Conservation (phyloP, 2,888 invertebrate species). For the Dryococelus australis region DNA sequence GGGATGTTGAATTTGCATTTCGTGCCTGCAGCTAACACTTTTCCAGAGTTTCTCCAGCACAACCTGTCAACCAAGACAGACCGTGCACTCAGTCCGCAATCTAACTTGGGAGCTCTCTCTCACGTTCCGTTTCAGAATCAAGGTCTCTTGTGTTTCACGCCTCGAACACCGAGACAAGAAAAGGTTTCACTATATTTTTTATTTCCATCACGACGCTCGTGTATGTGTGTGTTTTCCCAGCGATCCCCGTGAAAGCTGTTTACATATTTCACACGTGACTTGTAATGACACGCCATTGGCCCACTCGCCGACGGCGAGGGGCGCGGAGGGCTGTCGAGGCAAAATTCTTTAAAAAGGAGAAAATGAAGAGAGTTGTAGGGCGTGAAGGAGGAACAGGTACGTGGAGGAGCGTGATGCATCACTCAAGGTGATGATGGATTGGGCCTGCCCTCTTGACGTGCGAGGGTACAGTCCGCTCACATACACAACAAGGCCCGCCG, state of each 20-base stretch:
- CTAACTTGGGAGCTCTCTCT: too few species aligned
- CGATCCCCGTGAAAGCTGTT: background rate
- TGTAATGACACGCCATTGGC: background rate
- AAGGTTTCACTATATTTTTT: background rate
- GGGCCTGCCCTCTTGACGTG: background rate
- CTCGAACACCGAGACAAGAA: background rate
- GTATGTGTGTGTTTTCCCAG: too few species aligned
- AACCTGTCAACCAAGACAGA: too few species aligned
- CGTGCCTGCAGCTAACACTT: too few species aligned
- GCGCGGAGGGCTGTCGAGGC: too few species aligned
- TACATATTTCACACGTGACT: conserved; percentile 11
- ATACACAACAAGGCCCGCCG: background rate
- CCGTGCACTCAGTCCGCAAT: too few species aligned
- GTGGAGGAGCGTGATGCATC: background rate
- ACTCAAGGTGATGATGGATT: background rate
- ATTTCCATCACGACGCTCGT: background rate
- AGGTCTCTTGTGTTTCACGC: background rate
- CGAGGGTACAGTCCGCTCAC: background rate
- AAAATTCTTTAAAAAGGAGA: too few species aligned
- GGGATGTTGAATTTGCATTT: too few species aligned
- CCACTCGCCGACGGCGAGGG: background rate
- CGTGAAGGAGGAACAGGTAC: too few species aligned
- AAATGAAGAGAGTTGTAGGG: too few species aligned
- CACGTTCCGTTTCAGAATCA: background rate
- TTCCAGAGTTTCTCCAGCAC: too few species aligned